Conservation (phyloP, 2,113 vertebrate genomes). For the Pangasianodon hypophthalmus region DNA sequence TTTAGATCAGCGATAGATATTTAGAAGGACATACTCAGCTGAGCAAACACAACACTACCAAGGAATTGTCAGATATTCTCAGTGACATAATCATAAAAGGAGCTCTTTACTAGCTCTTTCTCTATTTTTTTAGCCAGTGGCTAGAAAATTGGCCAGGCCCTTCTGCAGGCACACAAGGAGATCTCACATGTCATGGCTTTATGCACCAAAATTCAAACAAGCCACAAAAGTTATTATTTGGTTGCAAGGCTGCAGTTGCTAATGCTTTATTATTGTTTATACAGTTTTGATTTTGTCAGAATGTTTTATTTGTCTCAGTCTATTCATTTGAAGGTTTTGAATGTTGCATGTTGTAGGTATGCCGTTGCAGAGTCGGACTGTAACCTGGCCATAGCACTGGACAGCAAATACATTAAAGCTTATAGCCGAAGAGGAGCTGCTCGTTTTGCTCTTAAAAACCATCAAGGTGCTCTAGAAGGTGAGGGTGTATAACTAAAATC, state of each 20-base stretch:
- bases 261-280: not conserved
- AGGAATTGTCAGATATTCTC: not conserved
- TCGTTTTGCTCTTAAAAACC: conserved; percentile 81
- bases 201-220: not conserved
- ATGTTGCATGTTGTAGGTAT: conserved; percentile 72
- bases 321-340: not conserved
- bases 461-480: conserved; percentile 88
- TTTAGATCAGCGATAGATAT: not conserved
- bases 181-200: not conserved
- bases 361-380: conserved; percentile 94
- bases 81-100: not conserved
- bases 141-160: not conserved
- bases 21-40: not conserved
- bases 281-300: not conserved
- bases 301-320: not conserved
- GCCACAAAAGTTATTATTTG: not conserved
- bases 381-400: conserved; percentile 89
- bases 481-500: not conserved
- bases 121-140: no score
- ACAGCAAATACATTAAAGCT: conserved; percentile 85
- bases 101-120: not conserved
- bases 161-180: not conserved
- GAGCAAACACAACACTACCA: not conserved
- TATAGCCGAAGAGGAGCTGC: conserved; percentile 85
- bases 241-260: not conserved